Base-by-base conservation (phyloP, 2,888 invertebrate genomes). In the Plebejus anna region DNA sequence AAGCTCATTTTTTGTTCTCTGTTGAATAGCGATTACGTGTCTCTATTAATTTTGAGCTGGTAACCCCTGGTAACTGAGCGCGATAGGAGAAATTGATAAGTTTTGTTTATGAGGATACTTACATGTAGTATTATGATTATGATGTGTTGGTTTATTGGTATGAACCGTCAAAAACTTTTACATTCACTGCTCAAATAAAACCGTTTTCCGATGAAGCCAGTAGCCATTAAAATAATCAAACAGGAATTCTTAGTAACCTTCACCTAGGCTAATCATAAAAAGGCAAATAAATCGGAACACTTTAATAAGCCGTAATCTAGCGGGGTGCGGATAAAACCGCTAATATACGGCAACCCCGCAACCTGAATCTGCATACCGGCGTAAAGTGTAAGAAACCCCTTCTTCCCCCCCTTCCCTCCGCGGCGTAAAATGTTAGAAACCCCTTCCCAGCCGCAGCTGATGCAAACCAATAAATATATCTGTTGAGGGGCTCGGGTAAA, bases 391-490 rank as follows among this genome's bases (percentile, higher is more conserved):
- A 88, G 90, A 57, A 91, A 85, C 88, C 84, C 91, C 87, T 88
- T 85, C 47, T 47, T 84, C 87, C 85, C 84, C 82, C 80, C 83
- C 22, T 22, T 82, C 80, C 80, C 83, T 81, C 80, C 83, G 83
- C 82, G 89, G 82, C 86, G 87, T 90, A 90, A 92, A 92, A 83
- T 88, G 86, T 83, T 86, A 88, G 90, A 57, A 82, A 83, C 88
- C 87, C 88, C 87, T 87, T 87, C 89, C 87, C 88, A 87, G 86
- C 80, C 82, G 80, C 79, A 85, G 88, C 55, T 55, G 55, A 87
- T 89, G 89, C 90, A 86, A 89, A 88, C 86, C 88, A 82, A 90
- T 91, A 91, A 91, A 91, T 89, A 90, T 86, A 86, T 87, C 84
- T 87, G 85, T 83, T 85, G 86, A 83, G 87, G 86, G 86, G 81